Conservation (phyloP, 2,113 vertebrate genomes). For the Pica pica region DNA sequence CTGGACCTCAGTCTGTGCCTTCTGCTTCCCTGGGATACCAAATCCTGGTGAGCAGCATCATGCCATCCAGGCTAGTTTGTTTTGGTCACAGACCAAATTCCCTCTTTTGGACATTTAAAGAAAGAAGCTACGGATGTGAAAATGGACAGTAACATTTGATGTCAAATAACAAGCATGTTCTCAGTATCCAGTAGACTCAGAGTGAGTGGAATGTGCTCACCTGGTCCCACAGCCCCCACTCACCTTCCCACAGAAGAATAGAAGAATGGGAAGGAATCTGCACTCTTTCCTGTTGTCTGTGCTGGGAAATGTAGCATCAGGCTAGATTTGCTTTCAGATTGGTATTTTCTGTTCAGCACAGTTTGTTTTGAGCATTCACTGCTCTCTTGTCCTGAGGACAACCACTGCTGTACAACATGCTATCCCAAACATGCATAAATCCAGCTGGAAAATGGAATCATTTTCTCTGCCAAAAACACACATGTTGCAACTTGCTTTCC, state of each 20-base stretch:
- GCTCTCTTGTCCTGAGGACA: neutral
- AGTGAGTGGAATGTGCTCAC: neutral
- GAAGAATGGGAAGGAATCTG: neutral
- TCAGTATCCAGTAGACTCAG: neutral
- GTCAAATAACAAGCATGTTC: neutral
- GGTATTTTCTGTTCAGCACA: neutral
- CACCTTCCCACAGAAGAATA: neutral
- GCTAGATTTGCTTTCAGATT: neutral
- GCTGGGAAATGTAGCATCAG: neutral
- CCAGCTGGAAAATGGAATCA: neutral
- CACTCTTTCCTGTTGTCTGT: neutral
- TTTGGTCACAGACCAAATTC: neutral
- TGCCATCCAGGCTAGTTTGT: neutral
- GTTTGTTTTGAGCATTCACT: neutral
- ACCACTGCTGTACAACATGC: neutral
- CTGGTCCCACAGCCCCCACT: neutral
- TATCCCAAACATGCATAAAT: neutral
- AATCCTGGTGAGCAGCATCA: rapidly evolving
- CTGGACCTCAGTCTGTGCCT: rapidly evolving
- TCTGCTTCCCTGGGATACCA: rapidly evolving
- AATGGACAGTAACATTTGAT: neutral
- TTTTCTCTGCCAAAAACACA: neutral
- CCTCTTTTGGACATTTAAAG: neutral
- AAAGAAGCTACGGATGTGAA: neutral
- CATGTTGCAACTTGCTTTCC: neutral